phyloP scores from a whole-genome alignment of 2,113 vertebrate genomes.

The Stegostoma tigrinum region DNA sequence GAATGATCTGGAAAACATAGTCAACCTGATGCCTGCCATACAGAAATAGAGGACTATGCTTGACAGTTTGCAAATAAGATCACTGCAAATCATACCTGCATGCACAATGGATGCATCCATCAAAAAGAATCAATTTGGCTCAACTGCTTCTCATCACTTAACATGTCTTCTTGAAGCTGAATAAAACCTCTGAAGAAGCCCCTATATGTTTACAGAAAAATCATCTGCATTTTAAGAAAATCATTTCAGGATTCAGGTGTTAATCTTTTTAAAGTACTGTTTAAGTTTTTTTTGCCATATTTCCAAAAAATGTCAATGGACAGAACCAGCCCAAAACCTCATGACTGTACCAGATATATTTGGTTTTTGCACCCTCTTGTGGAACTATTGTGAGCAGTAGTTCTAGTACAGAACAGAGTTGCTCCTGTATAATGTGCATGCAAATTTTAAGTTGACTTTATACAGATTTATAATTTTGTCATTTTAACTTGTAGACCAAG shows the following conservation, averaged over 20 bases:
- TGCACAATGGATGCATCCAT: neutral
- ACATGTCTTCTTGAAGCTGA: neutral
- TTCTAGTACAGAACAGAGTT: neutral
- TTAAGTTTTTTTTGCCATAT: neutral
- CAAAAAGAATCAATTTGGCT: neutral
- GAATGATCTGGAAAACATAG: neutral
- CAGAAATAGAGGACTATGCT: neutral
- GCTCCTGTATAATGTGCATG: neutral
- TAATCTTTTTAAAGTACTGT: neutral
- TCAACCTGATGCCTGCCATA: neutral
- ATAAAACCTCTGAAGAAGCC: neutral
- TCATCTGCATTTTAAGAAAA: neutral
- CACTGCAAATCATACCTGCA: neutral
- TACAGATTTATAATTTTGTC: neutral
- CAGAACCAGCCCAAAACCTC: neutral
- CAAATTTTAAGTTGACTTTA: neutral
- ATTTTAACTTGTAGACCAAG: neutral
- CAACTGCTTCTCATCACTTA: neutral
- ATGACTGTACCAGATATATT: neutral
- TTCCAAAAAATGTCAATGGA: neutral
- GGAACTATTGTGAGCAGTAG: neutral
- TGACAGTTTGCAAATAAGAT: neutral
- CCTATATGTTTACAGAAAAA: neutral
- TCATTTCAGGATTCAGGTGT: neutral
- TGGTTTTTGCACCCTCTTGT: slow-evolving; percentile 32